Conservation (phyloP, 2,888 invertebrate genomes). For the Machimus rusticus region DNA sequence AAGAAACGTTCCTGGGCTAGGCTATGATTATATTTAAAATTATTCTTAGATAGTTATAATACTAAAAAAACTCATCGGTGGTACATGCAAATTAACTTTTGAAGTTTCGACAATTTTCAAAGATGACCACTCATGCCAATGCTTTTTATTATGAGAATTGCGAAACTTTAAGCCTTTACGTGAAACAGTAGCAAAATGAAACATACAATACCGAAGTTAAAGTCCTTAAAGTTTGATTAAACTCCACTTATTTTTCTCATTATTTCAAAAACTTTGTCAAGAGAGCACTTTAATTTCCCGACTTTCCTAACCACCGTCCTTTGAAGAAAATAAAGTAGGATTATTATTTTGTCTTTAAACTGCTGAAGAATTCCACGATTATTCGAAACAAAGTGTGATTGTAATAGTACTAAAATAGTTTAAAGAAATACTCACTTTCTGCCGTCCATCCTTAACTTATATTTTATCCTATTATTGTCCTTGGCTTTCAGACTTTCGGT, state of each 20-base stretch:
- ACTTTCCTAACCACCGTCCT: neutral
- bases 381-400: neutral
- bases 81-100: too few relatives aligned
- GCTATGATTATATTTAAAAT: too few relatives aligned
- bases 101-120: too few relatives aligned
- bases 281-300: neutral
- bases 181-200: neutral
- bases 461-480: constrained; percentile 70
- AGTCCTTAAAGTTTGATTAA: neutral
- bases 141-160: neutral
- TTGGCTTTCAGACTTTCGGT: constrained; percentile 66
- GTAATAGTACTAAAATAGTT: neutral
- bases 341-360: neutral
- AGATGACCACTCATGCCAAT: too few relatives aligned
- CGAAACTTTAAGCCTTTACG: neutral
- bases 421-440: constrained; percentile 67
- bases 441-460: constrained; percentile 76
- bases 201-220: neutral
- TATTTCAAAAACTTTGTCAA: neutral
- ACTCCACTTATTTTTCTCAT: neutral
- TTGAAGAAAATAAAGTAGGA: neutral
- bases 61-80: too few relatives aligned
- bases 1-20: too few relatives aligned
- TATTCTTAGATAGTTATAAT: too few relatives aligned
- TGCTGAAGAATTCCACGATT: neutral